Evolutionary conservation across 1,140 invertebrate species (phyloP).

Genomic region (Chlorops oryzae): DNA sequence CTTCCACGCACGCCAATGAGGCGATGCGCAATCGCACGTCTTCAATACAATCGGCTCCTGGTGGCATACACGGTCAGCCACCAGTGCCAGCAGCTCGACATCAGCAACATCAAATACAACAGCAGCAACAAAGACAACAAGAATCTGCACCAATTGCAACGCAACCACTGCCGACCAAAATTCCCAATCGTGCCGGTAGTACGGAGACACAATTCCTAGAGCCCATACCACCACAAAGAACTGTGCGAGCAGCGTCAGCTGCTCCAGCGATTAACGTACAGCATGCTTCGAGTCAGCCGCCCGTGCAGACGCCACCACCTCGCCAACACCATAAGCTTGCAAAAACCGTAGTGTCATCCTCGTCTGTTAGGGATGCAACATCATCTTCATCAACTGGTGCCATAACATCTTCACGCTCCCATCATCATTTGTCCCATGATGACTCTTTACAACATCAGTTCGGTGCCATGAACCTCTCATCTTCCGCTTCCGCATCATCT

Average conservation of each 20-base stretch:
- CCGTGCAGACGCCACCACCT: conserved; percentile 24
- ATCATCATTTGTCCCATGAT: conserved; percentile 9
- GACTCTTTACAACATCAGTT: conserved; percentile 35
- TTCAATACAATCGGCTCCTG: conserved; percentile 62
- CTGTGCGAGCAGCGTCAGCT: conserved; percentile 31
- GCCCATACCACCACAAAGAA: conserved; percentile 29
- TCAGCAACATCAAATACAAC: conserved; percentile 10
- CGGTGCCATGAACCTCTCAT: conserved; percentile 42
- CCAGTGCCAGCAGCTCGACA: conserved; percentile 12
- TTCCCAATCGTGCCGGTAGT: conserved; percentile 31
- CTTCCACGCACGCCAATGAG: conserved; percentile 6
- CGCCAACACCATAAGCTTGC: conserved; percentile 27
- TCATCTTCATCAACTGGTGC: neutral
- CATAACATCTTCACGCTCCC: neutral
- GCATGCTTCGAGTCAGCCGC: neutral
- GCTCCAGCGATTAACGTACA: conserved; percentile 31
- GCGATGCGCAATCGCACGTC: conserved; percentile 56
- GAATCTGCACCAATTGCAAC: neutral
- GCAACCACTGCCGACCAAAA: too few relatives aligned
- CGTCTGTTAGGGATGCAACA: conserved; percentile 23
- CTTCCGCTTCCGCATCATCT: conserved; percentile 33
- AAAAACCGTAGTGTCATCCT: conserved; percentile 15
- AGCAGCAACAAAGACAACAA: neutral
- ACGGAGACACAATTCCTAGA: conserved; percentile 34
- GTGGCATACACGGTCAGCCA: conserved; percentile 45